Evolutionary conservation across 37 sponge, comb jelly and placozoan species (phyloP), one percentile per base, ranked within the genome.

Genomic region (Eunapius fragilis): DNA sequence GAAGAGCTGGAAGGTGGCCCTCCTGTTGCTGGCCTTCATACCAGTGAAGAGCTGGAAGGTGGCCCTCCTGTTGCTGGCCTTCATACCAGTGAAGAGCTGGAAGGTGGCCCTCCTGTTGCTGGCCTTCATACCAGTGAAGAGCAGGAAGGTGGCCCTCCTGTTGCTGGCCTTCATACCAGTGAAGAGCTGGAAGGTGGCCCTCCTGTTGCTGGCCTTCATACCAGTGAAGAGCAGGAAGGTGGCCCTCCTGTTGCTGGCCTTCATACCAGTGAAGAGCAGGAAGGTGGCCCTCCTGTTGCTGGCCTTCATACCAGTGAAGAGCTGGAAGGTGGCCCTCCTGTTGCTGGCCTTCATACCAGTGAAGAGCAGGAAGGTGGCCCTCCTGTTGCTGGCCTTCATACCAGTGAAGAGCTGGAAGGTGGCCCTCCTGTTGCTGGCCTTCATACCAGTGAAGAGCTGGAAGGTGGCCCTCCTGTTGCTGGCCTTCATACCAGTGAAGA

Each of bases 61-160:
- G 34, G 86, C 93, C 3, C 75, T 93, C n/a, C 31, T 93, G 23
- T 82, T 93, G 80, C 80, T 93, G 26, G 31, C 89, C 38, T 25
- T 93, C 38, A 90, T 74, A 2, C 89, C 89, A 58, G 71, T 74
- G n/a, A 79, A 67, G 71, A 87, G 86, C 23, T 89, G 83, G 80
- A 78, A 84, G 45, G 83, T 93, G 34, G 86, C 93, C 3, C 75
- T 93, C n/a, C 31, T 93, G 23, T 82, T 93, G 80, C 80, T 93
- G 26, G 31, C 89, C 38, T 25, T 93, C 38, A 90, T 74, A 2
- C 89, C 89, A 58, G 71, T 74, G n/a, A 79, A 67, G 71, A 87
- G 86, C 23, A 86, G 83, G 80, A 78, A 84, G 45, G 83, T 93
- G 34, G 86, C 93, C 3, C 75, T 93, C n/a, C 31, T 93, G 23